Base-by-base conservation (phyloP, 2,888 invertebrate species). In the Cantharis flavilabris region DNA sequence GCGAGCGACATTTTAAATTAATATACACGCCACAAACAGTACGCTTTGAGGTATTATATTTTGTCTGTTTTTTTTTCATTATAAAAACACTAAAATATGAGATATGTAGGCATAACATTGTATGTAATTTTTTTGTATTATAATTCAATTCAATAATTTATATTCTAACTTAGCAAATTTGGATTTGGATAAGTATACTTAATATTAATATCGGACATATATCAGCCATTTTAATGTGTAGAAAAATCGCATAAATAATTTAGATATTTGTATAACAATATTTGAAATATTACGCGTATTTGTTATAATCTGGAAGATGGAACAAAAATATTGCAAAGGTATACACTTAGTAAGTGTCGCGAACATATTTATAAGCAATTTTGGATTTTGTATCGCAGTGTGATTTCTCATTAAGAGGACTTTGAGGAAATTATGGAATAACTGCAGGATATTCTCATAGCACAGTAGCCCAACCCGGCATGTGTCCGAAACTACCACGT, bases 1-100 rank as follows among this genome's bases (percentile, higher is more conserved):
- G 84, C 84, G 82, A 82, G 83, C 83, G 85, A 82, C 81, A 82
- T 82, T 82, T 82, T 77, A 81, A 81, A 82, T 80, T 82, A 82
- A 82, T 81, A 81, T 79, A 78, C 81, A 81, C 72, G 81, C 80
- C 80, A 81, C 79, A 75, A 72, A 79, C 82, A 78, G 79, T 79
- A 77, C 77, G 76, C 72, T 78, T 77, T 74, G 72, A 73, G 75
- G 76, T 77, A 75, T 76, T 76, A 79, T 79, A 79, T 79, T 79
- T 76, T 76, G 76, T 71, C 73, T 71, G 28, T 73, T 78, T 69
- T 62, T 70, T 72, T 78, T 67, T 71, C 69, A 69, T 30, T 69
- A 69, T 62, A 70, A 23, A 69, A 71, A 71, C 65, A 23, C 30
- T 26, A 76, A 65, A 67, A 26, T 67, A 67, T 64, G 62, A 69